Percentiles rank a stretch among this genome's conserved stretches.
These are phyloP conservation scores for Hydropotes inermis DNA, from an alignment of 2,113 vertebrate genomes.

Conservation along the genomic window DNA sequence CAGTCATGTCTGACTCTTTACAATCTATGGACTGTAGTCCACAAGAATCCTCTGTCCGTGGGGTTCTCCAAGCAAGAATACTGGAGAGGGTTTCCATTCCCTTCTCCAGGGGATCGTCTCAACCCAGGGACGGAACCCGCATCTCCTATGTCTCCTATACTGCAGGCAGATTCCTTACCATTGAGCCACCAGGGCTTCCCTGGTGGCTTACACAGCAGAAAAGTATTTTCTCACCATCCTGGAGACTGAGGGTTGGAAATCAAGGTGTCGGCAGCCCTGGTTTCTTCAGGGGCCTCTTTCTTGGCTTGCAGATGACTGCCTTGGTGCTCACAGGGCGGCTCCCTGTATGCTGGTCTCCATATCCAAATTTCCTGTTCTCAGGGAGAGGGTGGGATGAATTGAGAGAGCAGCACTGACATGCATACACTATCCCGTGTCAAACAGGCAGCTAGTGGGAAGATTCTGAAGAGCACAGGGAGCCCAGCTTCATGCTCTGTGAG, in stretches of 20 bases:
- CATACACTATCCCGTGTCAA: neutral
- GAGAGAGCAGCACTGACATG: neutral
- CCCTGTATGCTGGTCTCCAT: accelerated
- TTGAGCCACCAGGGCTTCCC: neutral
- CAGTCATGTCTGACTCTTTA: neutral
- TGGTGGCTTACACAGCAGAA: accelerated
- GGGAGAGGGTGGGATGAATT: neutral
- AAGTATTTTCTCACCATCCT: accelerated
- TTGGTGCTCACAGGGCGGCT: accelerated
- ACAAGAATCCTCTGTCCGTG: neutral
- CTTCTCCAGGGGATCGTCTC: neutral
- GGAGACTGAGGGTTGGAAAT: neutral
- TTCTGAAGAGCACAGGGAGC: neutral
- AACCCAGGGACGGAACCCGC: neutral
- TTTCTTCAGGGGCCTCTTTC: accelerated
- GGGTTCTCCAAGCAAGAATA: neutral
- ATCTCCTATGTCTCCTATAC: neutral
- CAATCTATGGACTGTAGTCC: neutral
- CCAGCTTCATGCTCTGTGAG: neutral
- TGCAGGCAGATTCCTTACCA: neutral
- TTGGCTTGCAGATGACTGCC: accelerated
- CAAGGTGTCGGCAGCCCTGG: accelerated
- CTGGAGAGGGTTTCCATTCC: neutral
- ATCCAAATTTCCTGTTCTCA: neutral
- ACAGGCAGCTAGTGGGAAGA: neutral